Percentiles rank a stretch among this genome's conserved stretches.
Evolutionary conservation across 2,888 invertebrate species (phyloP).

Genomic region (Athrips mouffetella): DNA sequence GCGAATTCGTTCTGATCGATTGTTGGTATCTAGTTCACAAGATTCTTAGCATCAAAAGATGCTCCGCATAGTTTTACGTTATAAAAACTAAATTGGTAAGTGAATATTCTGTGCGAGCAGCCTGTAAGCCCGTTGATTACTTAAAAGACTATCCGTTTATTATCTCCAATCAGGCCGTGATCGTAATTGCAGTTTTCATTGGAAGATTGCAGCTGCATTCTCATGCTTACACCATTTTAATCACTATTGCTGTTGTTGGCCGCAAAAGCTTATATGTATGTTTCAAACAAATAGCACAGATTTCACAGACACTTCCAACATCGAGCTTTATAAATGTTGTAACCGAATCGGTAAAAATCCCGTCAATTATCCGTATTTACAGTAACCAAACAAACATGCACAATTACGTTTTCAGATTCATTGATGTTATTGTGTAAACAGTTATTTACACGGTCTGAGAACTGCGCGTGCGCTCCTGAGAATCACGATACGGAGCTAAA

Average conservation of each 20-base stretch:
- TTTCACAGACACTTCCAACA: too few relatives aligned
- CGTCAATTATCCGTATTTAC: too few relatives aligned
- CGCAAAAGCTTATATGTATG: background rate
- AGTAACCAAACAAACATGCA: too few relatives aligned
- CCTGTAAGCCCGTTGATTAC: constrained; percentile 31
- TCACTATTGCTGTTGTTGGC: background rate
- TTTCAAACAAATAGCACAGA: too few relatives aligned
- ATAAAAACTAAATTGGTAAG: constrained; percentile 19
- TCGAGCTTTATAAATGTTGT: too few relatives aligned
- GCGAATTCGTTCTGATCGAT: too few relatives aligned
- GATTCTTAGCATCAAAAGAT: background rate
- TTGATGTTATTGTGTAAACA: background rate
- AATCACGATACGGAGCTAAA: constrained; percentile 21
- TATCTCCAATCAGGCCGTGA: constrained; percentile 38
- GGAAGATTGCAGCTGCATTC: constrained; percentile 24
- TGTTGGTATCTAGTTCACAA: background rate
- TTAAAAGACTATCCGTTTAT: constrained; percentile 32
- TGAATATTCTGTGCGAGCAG: constrained; percentile 26
- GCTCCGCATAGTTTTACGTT: constrained; percentile 6
- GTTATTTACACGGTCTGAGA: constrained; percentile 4
- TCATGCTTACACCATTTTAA: constrained; percentile 10
- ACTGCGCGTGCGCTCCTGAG: constrained; percentile 6
- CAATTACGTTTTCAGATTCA: constrained; percentile 20
- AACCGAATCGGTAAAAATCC: too few relatives aligned
- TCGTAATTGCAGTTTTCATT: constrained; percentile 28